Evolutionary conservation across 2,888 invertebrate genomes (phyloP).

Genomic region (Bursaphelenchus okinawaensis): DNA sequence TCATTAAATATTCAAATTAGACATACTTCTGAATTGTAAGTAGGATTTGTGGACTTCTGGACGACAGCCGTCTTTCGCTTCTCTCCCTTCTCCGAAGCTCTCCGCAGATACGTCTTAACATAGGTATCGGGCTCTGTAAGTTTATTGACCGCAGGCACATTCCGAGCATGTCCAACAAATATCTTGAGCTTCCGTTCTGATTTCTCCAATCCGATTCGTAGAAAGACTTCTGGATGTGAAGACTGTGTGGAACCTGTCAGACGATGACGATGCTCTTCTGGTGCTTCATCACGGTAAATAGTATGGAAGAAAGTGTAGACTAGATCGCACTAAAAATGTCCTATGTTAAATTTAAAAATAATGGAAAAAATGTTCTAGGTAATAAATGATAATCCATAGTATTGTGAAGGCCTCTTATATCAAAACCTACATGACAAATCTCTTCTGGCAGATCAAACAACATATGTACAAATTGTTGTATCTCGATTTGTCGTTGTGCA

Average conservation of each 20-base stretch:
- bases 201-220: slow-evolving; percentile 2
- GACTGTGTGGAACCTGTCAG: not conserved
- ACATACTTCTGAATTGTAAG: slow-evolving; percentile 90
- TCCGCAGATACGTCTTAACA: slow-evolving; percentile 69
- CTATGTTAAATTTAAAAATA: slow-evolving; percentile 50
- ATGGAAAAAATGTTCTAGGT: not conserved
- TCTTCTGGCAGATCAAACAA: slow-evolving; percentile 82
- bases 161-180: slow-evolving; percentile 38
- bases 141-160: slow-evolving; percentile 30
- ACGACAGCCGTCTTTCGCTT: slow-evolving; percentile 92
- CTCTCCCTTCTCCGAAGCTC: slow-evolving; percentile 72
- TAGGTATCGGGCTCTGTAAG: slow-evolving; percentile 61
- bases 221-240: not conserved
- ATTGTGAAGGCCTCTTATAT: not conserved
- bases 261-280: slow-evolving; percentile 7
- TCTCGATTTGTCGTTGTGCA: slow-evolving; percentile 79
- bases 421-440: slow-evolving; percentile 75
- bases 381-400: not conserved
- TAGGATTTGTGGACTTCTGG: slow-evolving; percentile 84
- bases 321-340: slow-evolving; percentile 67
- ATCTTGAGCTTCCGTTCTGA: slow-evolving; percentile 21
- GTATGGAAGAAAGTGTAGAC: slow-evolving; percentile 99
- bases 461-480: slow-evolving; percentile 79
- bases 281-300: slow-evolving; percentile 71
- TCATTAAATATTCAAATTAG: not conserved